A percentile compares a stretch with the other conserved stretches of the same genome.
Conservation (phyloP, 1,140 invertebrate species). For the Caenorhabditis remanei region DNA sequence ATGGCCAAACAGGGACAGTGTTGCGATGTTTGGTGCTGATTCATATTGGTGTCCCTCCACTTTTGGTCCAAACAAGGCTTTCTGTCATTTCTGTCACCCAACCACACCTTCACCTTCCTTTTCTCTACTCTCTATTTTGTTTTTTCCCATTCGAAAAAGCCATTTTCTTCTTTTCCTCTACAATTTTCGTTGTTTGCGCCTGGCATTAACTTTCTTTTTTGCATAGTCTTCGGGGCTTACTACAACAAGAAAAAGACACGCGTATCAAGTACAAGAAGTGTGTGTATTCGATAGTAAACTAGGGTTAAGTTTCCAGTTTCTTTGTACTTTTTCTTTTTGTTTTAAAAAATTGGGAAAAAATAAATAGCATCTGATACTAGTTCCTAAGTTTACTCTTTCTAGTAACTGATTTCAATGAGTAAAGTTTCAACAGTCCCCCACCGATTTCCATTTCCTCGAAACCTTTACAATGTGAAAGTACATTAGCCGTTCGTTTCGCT, state of each 20-base stretch:
- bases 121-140: neutral
- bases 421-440: too few species aligned
- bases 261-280: constrained; percentile 32
- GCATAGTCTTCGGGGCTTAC: constrained; percentile 46
- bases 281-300: constrained; percentile 23
- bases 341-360: too few species aligned
- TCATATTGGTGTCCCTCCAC: neutral
- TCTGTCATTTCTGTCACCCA: constrained; percentile 43
- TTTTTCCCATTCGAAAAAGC: constrained; percentile 3
- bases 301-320: constrained; percentile 13
- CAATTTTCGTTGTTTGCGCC: constrained; percentile 36
- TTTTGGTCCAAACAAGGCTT: neutral
- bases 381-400: neutral
- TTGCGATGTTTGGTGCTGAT: constrained; percentile 39
- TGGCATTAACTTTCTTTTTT: constrained; percentile 48
- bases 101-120: neutral
- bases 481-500: constrained; percentile 21
- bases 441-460: too few species aligned
- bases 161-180: neutral
- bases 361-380: too few species aligned
- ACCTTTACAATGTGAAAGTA: neutral
- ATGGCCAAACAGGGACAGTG: neutral
- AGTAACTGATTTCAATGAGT: too few species aligned
- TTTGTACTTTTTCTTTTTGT: neutral
- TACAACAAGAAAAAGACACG: constrained; percentile 31